Base-by-base conservation (phyloP, 1,140 invertebrate genomes). In the Drosophila rhopaloa region DNA sequence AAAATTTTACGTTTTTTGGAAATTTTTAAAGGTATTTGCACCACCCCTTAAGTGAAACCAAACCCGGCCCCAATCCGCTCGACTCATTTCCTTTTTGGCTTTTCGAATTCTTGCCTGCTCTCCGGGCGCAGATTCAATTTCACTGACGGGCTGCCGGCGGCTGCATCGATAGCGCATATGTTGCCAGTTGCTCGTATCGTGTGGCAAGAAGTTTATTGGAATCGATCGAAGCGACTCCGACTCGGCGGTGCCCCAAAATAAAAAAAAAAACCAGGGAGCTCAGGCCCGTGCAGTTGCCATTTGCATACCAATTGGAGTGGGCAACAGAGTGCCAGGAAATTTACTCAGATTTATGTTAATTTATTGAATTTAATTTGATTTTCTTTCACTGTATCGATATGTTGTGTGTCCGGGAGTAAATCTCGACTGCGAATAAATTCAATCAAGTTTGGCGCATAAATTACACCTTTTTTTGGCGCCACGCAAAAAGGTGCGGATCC, bases 281-380 rank as follows among this genome's bases (percentile, higher is more conserved):
- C 29, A 14, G 24, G n/a, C 35, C 32, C 72, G 37, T 48, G 65
- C 51, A 62, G 68, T 50, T 67, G 55, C 63, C 60, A 86, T 83
- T 86, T 85, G 74, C 82, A 86, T 81, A 71, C 37, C 67, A 58
- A 71, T 37, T 41, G 53, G 11, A 40, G 63, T 35, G 71, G 58
- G 79, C 63, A 51, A 60, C 68, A 58, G 47, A 66, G 54, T 61
- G 58, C 55, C 46, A 44, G 56, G 41, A 43, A 61, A 82, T 66
- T 76, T 58, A 55, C 62, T 14, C 47, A 89, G 83, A 88, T 88
- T 88, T 88, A 89, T 88, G 79, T 83, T 83, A 88, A 88, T 88
- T 89, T 83, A 88, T 88, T 77, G 84, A 83, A 83, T 83, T 89
- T 89, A 76, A 80, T 79, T 82, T 79, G 79, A 82, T 82, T 76